Base-by-base conservation (phyloP, 2,797 vertebrate genomes). In the Percopsis omiscomaycus region DNA sequence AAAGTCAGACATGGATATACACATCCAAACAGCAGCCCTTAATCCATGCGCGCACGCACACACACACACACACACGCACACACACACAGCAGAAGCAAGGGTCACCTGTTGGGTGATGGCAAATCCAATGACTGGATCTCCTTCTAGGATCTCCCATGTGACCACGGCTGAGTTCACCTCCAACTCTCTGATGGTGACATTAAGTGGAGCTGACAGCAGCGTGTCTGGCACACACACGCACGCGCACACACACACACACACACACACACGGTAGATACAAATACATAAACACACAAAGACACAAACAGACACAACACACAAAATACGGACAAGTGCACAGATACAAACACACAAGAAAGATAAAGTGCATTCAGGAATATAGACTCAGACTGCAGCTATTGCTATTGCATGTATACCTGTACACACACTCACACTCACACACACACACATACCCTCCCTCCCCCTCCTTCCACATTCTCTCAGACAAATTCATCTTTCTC, bases 31-130 rank as follows among this genome's bases (percentile, higher is more conserved):
- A 49, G 42, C 63, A 28, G 55, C 55, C 44, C 52, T 32, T 48
- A 62, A 22, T 22, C 22, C 63, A 68, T 14, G 47, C 52, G 66
- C 62, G 58, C 50, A 37, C 32, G 57, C 60, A 61, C 62, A 59
- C 59, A 49, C 64, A 65, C 37, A 70, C 53, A 56, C 71, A 77
- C 61, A 56, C 45, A 59, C 32, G 29, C 48, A 54, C 55, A 54
- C 49, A 60, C 37, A 32, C 4, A 42, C n/a, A 10, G 11, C 44
- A 46, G 12, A 45, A n/a, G n/a, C 4, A 60, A 2, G 16, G 4
- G 27, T 76, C 90, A 98, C 96, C 96, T 98, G 96, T 71, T 98
- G 96, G 75, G 96, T 97, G 83, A 98, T 94, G 56, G 96, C 95
- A 74, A 98, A 98, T 77, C 96, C 96, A 14, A 98, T 98, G 91